Evolutionary conservation across 2,797 vertebrate species (phyloP), one percentile per base, ranked within the genome.

Genomic region (Takifugu rubripes): DNA sequence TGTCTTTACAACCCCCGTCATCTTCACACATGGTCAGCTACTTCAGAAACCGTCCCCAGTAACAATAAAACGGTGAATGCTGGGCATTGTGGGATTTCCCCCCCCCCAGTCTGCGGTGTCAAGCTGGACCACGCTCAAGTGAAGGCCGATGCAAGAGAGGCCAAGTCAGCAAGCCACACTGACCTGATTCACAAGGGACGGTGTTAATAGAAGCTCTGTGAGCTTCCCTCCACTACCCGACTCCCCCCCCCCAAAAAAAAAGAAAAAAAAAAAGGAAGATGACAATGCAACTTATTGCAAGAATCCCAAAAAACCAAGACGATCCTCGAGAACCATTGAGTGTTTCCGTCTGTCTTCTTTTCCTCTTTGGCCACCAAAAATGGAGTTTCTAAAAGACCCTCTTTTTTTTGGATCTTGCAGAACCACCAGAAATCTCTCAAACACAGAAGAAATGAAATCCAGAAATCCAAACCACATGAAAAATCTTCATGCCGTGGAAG

Each of bases 151-250:
- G 85, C 86, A 87, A 89, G 52, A 29, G 36, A 64, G 60, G 73
- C 76, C 79, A 76, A 79, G 74, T 79, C 79, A 83, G 78, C 72
- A 84, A 77, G 83, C 88, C 86, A 79, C 85, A 89, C 75, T 83
- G 80, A 81, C 82, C 82, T 71, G 76, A 84, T 84, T 86, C 83
- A 86, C 78, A 56, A 29, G 46, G 62, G 75, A 72, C 50, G 69
- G 56, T 58, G 74, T 60, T 60, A 68, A 62, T 59, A 59, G 55
- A 59, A 70, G 66, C 64, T 64, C 61, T 52, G 56, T 56, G 55
- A 77, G 26, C 50, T 7, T 21, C 61, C 61, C 54, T 74, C 45
- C 55, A 52, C 33, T 25, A 43, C 27, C 60, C 52, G 77, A 74
- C 82, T 5, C 43, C 42, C 4, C 42, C 43, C n/a, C 3, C n/a